Percentiles rank a stretch among this genome's conserved stretches.
These are phyloP conservation scores for Gymnarchus niloticus DNA, from an alignment of 2,113 vertebrate species.

Conservation along the genomic window DNA sequence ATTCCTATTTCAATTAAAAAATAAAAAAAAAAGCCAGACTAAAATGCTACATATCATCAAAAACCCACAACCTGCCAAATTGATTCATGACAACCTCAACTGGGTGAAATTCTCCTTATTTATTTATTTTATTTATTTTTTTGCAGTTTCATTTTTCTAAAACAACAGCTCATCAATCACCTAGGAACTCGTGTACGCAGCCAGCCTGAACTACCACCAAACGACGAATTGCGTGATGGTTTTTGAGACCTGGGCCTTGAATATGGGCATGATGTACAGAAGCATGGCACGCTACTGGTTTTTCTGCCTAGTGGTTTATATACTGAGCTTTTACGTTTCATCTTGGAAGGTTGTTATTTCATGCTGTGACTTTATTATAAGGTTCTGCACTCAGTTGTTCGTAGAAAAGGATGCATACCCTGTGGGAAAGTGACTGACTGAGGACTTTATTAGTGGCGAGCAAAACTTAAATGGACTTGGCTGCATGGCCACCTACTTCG, in stretches of 20 bases:
- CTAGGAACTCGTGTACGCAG: background rate
- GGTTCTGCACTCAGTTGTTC: background rate
- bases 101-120: background rate
- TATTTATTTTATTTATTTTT: background rate
- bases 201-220: background rate
- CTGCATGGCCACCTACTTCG: background rate
- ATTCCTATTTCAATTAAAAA: background rate
- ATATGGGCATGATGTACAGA: background rate
- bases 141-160: background rate
- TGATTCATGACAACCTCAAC: slow-evolving; percentile 8
- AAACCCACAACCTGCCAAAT: background rate
- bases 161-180: background rate
- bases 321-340: background rate
- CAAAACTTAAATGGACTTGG: background rate
- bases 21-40: background rate
- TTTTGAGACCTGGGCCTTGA: background rate
- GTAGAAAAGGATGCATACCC: background rate
- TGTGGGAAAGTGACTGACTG: background rate
- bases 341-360: slow-evolving; percentile 6
- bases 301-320: background rate
- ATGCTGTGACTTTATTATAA: background rate
- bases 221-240: background rate
- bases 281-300: background rate
- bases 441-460: background rate
- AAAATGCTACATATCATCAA: background rate